Base-by-base conservation (phyloP, 92 coral and sea anemone species). In the Hydrozoanthus gracilis region DNA sequence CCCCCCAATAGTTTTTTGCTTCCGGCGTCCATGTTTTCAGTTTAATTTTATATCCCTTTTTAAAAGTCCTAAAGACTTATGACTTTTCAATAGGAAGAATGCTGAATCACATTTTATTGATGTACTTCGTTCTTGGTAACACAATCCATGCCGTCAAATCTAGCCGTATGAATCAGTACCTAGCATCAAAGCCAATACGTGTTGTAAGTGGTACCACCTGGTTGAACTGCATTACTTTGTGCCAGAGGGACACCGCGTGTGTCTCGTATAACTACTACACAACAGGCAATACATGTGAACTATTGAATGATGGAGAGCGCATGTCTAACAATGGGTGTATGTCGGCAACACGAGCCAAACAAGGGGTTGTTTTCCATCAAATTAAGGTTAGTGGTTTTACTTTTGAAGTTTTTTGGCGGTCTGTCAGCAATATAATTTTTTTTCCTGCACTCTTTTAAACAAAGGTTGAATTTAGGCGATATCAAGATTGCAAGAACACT, bases 191-290 rank as follows among this genome's bases (percentile, higher is more conserved):
- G 44, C 46, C 72, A 3, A 17, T 14, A 4, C 14, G 3, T 8
- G 11, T 67, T 45, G 39, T 67, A 39, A 0, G 3, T 6, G 14
- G 11, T 14, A 18, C 72, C 11, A 67, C 72, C 46, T 67, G 72
- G 72, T 67, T 67, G 72, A 39, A 27, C 72, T 67, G 72, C 72
- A 67, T 67, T 67, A 67, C 44, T 44, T 17, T 45, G 39, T 67
- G 72, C 72, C 72, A 67, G 13, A 67, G 72, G 14, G 4, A 27
- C 12, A 11, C 46, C 72, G 39, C 1, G 72, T 67, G 72, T 27
- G 46, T 67, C 72, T 67, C 72, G 45, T 67, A 67, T 67, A 67
- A 67, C 8, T 67, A 67, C 12, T n/a, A 27, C 15, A n/a, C 46
- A 20, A 4, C 10, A 67, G 72, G 12, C 4, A 67, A 7, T 20